phyloP scores from a whole-genome alignment of 2,888 invertebrate genomes.

The Melieria picta region DNA sequence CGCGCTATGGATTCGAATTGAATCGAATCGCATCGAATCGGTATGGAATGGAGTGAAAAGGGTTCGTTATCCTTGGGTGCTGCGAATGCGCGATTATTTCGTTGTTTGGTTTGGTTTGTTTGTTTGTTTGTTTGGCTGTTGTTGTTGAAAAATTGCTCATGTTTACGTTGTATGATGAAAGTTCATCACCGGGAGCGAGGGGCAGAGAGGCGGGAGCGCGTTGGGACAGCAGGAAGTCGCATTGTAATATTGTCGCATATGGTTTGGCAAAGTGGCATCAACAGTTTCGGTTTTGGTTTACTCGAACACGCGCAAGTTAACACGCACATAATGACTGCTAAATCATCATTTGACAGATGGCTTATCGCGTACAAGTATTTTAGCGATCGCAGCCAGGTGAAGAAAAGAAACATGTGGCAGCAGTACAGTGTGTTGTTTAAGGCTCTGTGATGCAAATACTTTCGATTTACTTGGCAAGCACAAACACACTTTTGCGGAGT shows the following conservation, averaged over 20 bases:
- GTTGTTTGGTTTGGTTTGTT: neutral
- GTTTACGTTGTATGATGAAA: neutral
- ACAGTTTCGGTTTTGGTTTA: neutral
- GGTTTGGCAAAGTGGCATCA: conserved; percentile 2
- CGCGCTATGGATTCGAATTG: too few species aligned
- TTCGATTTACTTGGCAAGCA: too few species aligned
- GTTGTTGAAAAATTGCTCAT: conserved; percentile 12
- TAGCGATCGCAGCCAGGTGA: too few species aligned
- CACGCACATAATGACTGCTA: conserved; percentile 39
- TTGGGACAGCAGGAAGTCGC: too few species aligned
- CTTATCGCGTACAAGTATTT: neutral
- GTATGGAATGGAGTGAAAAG: neutral
- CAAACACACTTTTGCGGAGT: too few species aligned
- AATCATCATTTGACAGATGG: conserved; percentile 36
- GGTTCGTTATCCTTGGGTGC: conserved; percentile 11
- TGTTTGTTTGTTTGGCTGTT: neutral
- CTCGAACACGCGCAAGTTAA: conserved; percentile 8
- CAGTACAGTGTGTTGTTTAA: too few species aligned
- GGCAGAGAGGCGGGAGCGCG: neutral
- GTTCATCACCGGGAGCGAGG: neutral
- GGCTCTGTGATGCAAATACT: too few species aligned
- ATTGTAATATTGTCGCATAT: conserved; percentile 22
- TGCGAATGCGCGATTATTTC: conserved; percentile 9
- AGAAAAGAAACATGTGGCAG: too few species aligned
- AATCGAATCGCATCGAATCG: too few species aligned